These are phyloP conservation scores for Urocyon cinereoargenteus DNA, from an alignment of 2,797 vertebrate genomes.

Conservation along the genomic window DNA sequence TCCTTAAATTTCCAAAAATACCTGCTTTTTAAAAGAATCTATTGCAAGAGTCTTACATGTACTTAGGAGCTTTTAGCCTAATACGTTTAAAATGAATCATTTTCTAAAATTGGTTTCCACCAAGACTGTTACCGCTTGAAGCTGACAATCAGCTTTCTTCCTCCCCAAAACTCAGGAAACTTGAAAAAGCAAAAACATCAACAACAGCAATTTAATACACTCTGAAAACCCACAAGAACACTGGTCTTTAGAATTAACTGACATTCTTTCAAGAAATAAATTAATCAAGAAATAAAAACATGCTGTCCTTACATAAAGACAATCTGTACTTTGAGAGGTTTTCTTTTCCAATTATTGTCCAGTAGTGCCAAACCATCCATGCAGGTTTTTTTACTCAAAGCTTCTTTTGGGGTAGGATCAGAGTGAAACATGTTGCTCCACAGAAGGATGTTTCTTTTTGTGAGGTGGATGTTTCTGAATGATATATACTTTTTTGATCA, in stretches of 20 bases:
- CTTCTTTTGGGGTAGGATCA: not conserved
- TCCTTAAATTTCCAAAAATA: not conserved
- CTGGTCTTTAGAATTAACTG: not conserved
- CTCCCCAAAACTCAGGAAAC: not conserved
- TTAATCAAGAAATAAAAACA: not conserved
- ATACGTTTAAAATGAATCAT: not conserved
- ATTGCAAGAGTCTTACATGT: not conserved
- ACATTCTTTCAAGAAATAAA: not conserved
- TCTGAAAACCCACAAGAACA: not conserved
- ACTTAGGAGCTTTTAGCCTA: not conserved
- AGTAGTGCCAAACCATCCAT: not conserved
- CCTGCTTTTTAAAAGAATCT: constrained; percentile 1
- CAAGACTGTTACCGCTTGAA: not conserved
- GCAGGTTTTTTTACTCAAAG: not conserved
- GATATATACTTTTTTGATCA: not conserved
- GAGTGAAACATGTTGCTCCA: not conserved
- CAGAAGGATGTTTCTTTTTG: not conserved
- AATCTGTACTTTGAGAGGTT: not conserved
- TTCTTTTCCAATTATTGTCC: not conserved
- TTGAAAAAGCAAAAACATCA: not conserved
- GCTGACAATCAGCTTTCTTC: not conserved
- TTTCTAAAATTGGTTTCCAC: not conserved
- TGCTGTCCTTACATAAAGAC: not conserved
- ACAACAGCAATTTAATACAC: not conserved
- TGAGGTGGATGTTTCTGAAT: not conserved